phyloP scores from a whole-genome alignment of 2,797 vertebrate species.

The Callimico goeldii region DNA sequence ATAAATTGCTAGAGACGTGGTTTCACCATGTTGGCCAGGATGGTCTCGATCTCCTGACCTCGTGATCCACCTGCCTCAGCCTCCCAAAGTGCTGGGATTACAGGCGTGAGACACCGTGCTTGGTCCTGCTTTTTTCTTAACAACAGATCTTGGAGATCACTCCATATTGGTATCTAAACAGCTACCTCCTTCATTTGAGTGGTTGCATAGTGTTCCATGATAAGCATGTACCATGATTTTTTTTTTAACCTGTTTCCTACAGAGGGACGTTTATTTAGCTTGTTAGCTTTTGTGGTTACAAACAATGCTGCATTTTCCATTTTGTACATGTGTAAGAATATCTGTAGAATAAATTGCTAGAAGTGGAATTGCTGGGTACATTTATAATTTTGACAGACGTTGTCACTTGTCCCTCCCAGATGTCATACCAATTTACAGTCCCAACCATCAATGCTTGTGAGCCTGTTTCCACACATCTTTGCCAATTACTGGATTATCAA shows the following conservation, averaged over 20 bases:
- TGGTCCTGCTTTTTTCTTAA: not conserved
- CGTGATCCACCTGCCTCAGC: too few relatives aligned
- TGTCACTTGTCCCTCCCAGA: not conserved
- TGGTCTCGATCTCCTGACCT: too few relatives aligned
- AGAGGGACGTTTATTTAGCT: not conserved
- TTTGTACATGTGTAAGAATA: not conserved
- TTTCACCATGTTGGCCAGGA: too few relatives aligned
- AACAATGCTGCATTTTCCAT: not conserved
- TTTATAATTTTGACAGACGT: not conserved
- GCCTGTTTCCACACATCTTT: not conserved
- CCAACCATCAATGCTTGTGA: not conserved
- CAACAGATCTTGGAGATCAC: not conserved
- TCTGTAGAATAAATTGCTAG: constrained; percentile 11
- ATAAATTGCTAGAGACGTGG: too few relatives aligned
- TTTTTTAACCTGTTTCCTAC: constrained; percentile 2
- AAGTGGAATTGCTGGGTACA: not conserved
- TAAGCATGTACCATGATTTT: not conserved
- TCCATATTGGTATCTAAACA: not conserved
- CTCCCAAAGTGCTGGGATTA: too few relatives aligned
- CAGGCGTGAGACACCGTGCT: too few relatives aligned
- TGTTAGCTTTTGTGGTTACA: not conserved
- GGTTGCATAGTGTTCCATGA: not conserved
- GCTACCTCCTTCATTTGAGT: constrained; percentile 15
- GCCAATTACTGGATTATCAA: not conserved
- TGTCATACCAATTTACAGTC: not conserved